phyloP scores from a whole-genome alignment of 2,113 vertebrate species.

The Apaloderma vittatum region DNA sequence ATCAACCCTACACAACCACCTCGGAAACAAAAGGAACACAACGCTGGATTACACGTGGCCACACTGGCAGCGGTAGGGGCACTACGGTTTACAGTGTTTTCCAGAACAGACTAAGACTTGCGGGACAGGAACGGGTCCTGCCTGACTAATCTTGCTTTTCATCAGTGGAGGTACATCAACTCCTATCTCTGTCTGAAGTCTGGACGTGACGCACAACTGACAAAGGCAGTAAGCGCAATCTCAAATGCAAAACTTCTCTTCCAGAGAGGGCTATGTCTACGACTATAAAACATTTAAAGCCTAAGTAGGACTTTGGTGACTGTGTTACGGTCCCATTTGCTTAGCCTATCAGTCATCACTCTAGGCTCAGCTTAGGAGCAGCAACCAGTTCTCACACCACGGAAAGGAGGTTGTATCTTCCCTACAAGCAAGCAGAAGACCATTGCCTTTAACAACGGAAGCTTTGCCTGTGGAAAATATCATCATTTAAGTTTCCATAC shows the following conservation, averaged over 20 bases:
- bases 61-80: neutral
- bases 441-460: neutral
- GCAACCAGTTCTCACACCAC: neutral
- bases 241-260: neutral
- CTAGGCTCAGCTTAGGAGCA: neutral
- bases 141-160: neutral
- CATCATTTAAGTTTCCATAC: conserved; percentile 36
- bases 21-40: fast-evolving
- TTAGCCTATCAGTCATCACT: neutral
- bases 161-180: neutral
- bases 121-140: neutral
- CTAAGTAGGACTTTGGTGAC: neutral
- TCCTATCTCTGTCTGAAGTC: neutral
- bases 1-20: neutral
- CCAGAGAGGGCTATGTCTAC: neutral
- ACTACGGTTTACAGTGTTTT: neutral
- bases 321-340: neutral
- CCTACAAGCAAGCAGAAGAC: neutral
- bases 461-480: conserved; percentile 39
- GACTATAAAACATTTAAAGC: neutral
- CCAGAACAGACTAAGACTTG: neutral
- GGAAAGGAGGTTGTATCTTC: neutral
- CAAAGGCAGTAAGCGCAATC: neutral
- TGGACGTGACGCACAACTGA: neutral
- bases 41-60: neutral